These are phyloP conservation scores for Microtus montanus DNA, from an alignment of 2,113 vertebrate genomes.

Conservation along the genomic window DNA sequence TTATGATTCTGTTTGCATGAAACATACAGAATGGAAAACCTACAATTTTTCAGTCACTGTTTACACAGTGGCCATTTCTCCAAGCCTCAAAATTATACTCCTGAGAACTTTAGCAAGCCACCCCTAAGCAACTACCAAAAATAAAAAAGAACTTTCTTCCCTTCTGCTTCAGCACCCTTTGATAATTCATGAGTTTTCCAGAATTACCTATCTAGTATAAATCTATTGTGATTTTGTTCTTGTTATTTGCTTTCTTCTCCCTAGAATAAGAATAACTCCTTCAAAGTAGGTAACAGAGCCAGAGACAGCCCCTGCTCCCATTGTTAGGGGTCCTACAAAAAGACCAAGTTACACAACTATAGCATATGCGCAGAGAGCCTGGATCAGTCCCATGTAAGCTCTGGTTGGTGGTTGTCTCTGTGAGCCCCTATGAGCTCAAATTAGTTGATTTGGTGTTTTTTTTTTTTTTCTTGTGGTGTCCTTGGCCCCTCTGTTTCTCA, in stretches of 20 bases:
- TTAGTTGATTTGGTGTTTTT: neutral
- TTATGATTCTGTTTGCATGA: neutral
- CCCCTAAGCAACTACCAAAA: neutral
- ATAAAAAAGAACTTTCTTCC: neutral
- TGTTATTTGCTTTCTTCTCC: neutral
- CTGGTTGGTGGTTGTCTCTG: neutral
- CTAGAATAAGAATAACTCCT: neutral
- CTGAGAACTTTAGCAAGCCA: neutral
- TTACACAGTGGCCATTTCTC: neutral
- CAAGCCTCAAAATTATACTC: neutral
- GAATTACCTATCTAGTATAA: neutral
- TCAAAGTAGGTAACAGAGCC: neutral
- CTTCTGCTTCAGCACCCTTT: neutral
- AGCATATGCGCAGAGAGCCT: neutral
- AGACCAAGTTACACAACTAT: neutral
- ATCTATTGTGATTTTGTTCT: neutral
- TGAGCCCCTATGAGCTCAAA: neutral
- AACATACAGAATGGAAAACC: neutral
- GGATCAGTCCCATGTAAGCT: neutral
- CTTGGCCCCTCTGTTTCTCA: neutral
- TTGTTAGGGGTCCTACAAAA: neutral
- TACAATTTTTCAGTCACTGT: conserved; percentile 14
- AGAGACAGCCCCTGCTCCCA: neutral
- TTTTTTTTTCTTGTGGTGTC: neutral
- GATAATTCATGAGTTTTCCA: neutral